Base-by-base conservation (phyloP, 1,140 invertebrate genomes). In the Berghia stephanieae region DNA sequence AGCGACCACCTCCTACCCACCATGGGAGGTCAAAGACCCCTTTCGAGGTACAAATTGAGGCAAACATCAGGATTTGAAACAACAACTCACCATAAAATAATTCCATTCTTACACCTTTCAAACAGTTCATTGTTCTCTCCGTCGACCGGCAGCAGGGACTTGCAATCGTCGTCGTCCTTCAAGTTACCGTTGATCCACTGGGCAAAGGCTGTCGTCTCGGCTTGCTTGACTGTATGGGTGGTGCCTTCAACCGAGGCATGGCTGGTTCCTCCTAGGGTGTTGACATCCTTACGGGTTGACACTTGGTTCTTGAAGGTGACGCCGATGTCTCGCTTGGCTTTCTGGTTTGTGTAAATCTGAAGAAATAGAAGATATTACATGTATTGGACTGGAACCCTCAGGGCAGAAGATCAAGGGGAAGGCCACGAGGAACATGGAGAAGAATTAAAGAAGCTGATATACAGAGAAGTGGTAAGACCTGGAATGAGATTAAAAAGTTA, bases 161-260 rank as follows among this genome's bases (percentile, higher is more conserved):
- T 94, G 42, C 99, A 91, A 89, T 99, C 97, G 13, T 93, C 92
- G 90, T 99, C 98, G 78, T 93, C 92, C 0, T 92, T 92, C 68
- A 99, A 90, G 91, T 98, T 98, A 73, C 90, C 92, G 89, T 99
- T 99, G 75, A 99, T 98, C 98, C 98, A 99, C 84, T 98, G 96
- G 73, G 96, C 96, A 91, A 99, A 99, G n/a, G 98, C 97, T 80
- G 97, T 91, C 87, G 98, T 96, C 90, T 99, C 98, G 88, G 98
- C 96, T n/a, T 96, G 91, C 3, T 95, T 92, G 13, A 90, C 83
- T 75, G 84, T 86, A 85, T 91, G 84, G 60, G 96, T 98, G 46
- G 96, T 98, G 83, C 92, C 87, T 90, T 96, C 95, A 85, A 95
- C 96, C 21, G 96, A 98, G 21, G 96, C 96, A 85, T 97, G 94